Conservation (phyloP, 2,888 invertebrate species). For the Platypus cylindrus region DNA sequence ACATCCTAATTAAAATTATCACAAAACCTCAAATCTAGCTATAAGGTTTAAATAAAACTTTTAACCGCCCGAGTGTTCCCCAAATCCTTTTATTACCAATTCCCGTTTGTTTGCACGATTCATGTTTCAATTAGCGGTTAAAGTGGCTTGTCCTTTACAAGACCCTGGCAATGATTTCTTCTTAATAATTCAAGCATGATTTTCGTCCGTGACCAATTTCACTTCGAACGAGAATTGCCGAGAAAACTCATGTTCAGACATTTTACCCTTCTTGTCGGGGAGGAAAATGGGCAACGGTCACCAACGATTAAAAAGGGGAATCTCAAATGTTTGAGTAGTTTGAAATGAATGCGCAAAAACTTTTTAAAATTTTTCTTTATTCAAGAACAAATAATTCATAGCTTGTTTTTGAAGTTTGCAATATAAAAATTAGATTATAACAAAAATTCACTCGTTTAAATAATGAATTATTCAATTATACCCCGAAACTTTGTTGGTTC, state of each 20-base stretch:
- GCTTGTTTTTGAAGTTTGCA: too few relatives aligned
- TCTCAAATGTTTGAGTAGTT: conserved; percentile 8
- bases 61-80: conserved; percentile 10
- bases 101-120: conserved; percentile 20
- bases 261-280: conserved; percentile 16
- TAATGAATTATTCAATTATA: too few relatives aligned
- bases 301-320: conserved; percentile 28
- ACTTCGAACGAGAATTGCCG: conserved; percentile 12
- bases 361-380: too few relatives aligned
- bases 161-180: conserved; percentile 24
- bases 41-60: conserved; percentile 15
- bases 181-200: conserved; percentile 28
- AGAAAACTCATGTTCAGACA: conserved; percentile 25
- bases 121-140: conserved; percentile 25
- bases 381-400: too few relatives aligned
- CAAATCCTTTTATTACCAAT: conserved; percentile 15
- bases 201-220: conserved; percentile 24
- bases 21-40: neutral
- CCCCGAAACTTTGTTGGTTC: too few relatives aligned
- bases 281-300: conserved; percentile 25
- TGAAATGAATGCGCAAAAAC: too few relatives aligned
- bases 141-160: conserved; percentile 24
- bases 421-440: too few relatives aligned
- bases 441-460: too few relatives aligned
- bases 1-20: too few relatives aligned